These are phyloP conservation scores for Cantharis nigra DNA, from an alignment of 2,888 invertebrate genomes.

Conservation along the genomic window DNA sequence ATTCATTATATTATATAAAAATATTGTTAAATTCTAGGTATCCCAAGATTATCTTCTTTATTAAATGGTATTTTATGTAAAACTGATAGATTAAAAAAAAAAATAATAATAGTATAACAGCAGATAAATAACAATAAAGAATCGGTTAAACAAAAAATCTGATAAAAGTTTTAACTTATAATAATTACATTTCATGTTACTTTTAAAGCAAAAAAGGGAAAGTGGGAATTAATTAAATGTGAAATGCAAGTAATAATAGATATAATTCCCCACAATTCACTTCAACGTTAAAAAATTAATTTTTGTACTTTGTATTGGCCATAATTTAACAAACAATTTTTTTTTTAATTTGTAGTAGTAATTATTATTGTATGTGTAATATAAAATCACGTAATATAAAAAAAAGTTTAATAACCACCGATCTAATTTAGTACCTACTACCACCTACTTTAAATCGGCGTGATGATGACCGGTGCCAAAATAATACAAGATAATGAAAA, in stretches of 20 bases:
- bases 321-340: background rate
- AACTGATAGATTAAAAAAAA: too few species aligned
- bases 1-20: too few species aligned
- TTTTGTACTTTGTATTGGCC: background rate
- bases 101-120: too few species aligned
- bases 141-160: background rate
- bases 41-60: too few species aligned
- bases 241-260: background rate
- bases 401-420: background rate
- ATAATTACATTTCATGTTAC: background rate
- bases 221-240: background rate
- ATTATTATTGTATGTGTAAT: background rate
- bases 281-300: background rate
- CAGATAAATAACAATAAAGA: background rate
- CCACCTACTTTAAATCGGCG: background rate
- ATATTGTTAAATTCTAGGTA: too few species aligned
- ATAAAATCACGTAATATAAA: background rate
- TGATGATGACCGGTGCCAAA: background rate
- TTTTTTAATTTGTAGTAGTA: background rate
- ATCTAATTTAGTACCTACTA: background rate
- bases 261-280: background rate
- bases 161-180: too few species aligned
- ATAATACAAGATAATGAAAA: background rate
- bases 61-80: too few species aligned
- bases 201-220: background rate